Base-by-base conservation (phyloP, 2,888 invertebrate genomes). In the Leptopilina syphax region DNA sequence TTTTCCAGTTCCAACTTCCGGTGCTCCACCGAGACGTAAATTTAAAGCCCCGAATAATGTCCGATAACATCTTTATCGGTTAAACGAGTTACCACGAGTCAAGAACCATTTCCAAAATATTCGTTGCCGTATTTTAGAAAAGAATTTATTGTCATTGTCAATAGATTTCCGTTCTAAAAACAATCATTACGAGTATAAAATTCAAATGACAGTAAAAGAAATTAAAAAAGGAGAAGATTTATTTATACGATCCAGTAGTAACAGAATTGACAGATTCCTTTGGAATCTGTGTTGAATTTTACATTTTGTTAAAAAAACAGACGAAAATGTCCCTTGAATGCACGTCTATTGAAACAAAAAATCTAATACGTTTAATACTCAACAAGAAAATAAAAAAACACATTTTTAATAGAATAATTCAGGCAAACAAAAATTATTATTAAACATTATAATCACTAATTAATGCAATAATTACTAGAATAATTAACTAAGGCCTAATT, bases 81-180 rank as follows among this genome's bases (percentile, higher is more conserved):
- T 81, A 98, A 93, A 0, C 98, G 98, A 0, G 98, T 98, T 80
- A 98, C 97, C 6, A 98, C 98, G 24, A 98, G 93, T 24, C 98
- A 94, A 0, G 96, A 94, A 0, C 96, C 96, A 90, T 98, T 98
- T 1, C 98, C 98, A 77, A 99, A 94, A 92, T 98, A 99, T 92
- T 99, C 98, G 90, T 98, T 98, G 5, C 94, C 94, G 87, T 95
- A 95, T 79, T 89, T 91, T 24, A 95, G 91, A 4, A 92, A 92
- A 1, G 94, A 94, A 84, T 95, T 95, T 80, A 94, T 94, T 92
- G 95, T 94, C 84, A 93, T 92, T 1, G 94, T 92, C 8, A 88
- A 80, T 79, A 93, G 83, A 79, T 92, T 86, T 0, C 91, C 87
- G n/a, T 89, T 87, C 95, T 95, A 82, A 34, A 86, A 86, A 68